Evolutionary conservation across 2,888 invertebrate genomes (phyloP), one percentile per base, ranked within the genome.

Genomic region (Cryptocheilus praepositus): DNA sequence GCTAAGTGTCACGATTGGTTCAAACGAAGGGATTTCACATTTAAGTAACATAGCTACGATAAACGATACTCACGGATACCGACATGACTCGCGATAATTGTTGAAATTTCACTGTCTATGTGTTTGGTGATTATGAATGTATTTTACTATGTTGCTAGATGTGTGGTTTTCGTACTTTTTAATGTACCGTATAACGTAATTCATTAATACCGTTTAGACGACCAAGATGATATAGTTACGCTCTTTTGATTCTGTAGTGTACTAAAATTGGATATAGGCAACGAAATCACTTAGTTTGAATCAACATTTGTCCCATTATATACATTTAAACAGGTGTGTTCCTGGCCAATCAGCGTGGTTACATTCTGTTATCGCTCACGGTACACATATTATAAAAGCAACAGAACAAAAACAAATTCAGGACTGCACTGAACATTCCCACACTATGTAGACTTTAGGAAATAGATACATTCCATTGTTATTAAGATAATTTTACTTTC

Each of bases 331-430:
- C 80, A 85, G 83, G 83, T 83, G 84, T 86, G 86, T 86, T 87
- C 86, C 86, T 86, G 82, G 78, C 86, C 85, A 86, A 85, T 87
- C 85, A 85, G 84, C 86, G 86, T 86, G 87, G 86, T 87, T 87
- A 86, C 86, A 86, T 78, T 82, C 63, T 77, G 79, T 81, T 81
- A 78, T 81, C 72, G 70, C 75, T n/a, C 64, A 78, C 71, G 70
- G 66, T 64, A 75, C 61, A 64, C 71, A 78, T 75, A 73, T 70
- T 73, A 74, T 74, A 74, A 64, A 36, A 11, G 36, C 3, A 36
- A 36, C 3, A 36, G 11, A 36, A 36, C 36, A 36, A 36, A 36
- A 36, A 36, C 36, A 65, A 77, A 79, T 83, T 81, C 81, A 83
- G 81, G 82, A 85, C 82, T 82, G 82, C 81, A 81, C 77, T 64